Percentiles rank a stretch among this genome's conserved stretches.
Conservation (phyloP, 2,888 invertebrate genomes). For the Eudemis profundana region DNA sequence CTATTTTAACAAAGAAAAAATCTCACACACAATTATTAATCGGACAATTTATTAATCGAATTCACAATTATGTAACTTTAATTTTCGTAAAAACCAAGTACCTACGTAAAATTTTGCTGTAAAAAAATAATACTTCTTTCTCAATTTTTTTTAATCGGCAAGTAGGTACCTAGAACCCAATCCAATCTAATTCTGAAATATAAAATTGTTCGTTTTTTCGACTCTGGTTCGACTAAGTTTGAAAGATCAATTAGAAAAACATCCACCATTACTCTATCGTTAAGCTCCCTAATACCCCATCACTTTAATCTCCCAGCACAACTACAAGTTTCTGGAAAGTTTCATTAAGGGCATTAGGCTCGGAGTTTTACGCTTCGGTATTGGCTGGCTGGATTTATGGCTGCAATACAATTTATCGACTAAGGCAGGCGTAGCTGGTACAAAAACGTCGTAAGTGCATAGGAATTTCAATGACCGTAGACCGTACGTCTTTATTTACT, state of each 20-base stretch:
- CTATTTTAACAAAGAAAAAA: neutral
- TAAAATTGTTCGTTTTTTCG: no score
- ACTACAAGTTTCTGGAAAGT: conserved; percentile 49
- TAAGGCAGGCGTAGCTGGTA: conserved; percentile 6
- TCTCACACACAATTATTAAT: no score
- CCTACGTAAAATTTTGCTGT: no score
- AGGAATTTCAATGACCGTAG: neutral
- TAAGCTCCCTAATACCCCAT: conserved; percentile 21
- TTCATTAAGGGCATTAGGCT: conserved; percentile 63
- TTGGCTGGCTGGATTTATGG: conserved; percentile 67
- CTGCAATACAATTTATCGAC: conserved; percentile 62
- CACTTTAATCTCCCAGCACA: conserved; percentile 37
- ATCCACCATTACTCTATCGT: conserved; percentile 19
- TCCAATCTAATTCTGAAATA: neutral
- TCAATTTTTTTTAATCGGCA: no score
- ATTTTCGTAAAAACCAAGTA: no score
- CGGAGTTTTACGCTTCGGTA: conserved; percentile 56
- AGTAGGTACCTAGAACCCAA: no score
- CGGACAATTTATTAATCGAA: no score
- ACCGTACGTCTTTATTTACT: conserved; percentile 37
- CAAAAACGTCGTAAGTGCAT: neutral
- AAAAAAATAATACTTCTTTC: no score
- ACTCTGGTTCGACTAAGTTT: no score
- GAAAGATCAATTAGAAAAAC: conserved; percentile 8
- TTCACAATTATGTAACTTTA: no score